These are phyloP conservation scores for Aporrectodea caliginosa DNA, from an alignment of 1,140 invertebrate genomes.

Conservation along the genomic window DNA sequence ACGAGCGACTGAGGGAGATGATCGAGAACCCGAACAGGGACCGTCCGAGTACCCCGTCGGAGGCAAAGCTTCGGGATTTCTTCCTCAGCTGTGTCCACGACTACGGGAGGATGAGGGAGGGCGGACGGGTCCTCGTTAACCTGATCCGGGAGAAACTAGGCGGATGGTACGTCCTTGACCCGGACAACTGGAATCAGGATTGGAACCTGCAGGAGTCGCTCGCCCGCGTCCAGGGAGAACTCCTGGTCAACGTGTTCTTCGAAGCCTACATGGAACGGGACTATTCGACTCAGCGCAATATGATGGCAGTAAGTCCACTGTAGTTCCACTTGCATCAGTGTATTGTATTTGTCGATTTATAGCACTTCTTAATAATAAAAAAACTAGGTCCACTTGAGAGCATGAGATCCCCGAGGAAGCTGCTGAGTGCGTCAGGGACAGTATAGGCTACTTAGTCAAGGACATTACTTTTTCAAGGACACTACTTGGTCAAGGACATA, in stretches of 20 bases:
- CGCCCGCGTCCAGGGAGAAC: neutral
- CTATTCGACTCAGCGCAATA: too few relatives aligned
- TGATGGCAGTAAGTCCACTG: too few relatives aligned
- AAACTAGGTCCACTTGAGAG: too few relatives aligned
- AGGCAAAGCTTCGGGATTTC: neutral
- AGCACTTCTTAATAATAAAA: too few relatives aligned
- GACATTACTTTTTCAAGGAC: too few relatives aligned
- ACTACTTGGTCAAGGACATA: too few relatives aligned
- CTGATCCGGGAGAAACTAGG: conserved; percentile 16
- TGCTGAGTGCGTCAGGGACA: too few relatives aligned
- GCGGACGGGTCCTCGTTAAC: neutral
- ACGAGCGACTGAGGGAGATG: neutral
- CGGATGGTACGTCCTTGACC: conserved; percentile 24
- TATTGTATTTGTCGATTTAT: too few relatives aligned
- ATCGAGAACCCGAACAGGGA: neutral
- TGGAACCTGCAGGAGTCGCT: neutral
- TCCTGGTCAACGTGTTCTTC: neutral
- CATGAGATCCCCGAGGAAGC: too few relatives aligned
- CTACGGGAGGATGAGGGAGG: conserved; percentile 27
- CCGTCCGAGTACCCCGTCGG: neutral
- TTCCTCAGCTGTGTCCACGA: conserved; percentile 27
- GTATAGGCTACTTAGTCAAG: too few relatives aligned
- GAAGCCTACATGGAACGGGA: neutral
- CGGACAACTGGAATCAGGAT: conserved; percentile 5
- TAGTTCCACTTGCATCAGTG: too few relatives aligned